A percentile compares a stretch with the other conserved stretches of the same genome.
These are phyloP conservation scores for Platysteira castanea DNA, from an alignment of 2,113 vertebrate species.

Conservation along the genomic window DNA sequence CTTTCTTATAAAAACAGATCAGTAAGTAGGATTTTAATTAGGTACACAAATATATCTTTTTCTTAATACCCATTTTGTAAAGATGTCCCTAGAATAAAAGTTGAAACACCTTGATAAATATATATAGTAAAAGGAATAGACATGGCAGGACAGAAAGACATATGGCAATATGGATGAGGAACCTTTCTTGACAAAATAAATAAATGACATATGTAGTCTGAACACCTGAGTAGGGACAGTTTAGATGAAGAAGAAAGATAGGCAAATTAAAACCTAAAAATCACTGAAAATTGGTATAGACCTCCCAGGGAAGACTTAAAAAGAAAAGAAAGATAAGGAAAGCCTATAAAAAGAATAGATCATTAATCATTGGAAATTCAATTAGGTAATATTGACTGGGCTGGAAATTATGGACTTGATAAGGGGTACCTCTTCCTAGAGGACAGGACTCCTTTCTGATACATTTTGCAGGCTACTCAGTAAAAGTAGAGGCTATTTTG, in stretches of 20 bases:
- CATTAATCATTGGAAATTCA: conserved; percentile 73
- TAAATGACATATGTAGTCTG: conserved; percentile 65
- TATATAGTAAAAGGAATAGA: conserved; percentile 37
- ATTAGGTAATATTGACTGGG: conserved; percentile 69
- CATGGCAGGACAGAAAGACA: conserved; percentile 49
- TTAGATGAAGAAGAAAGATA: conserved; percentile 72
- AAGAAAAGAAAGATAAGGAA: conserved; percentile 62
- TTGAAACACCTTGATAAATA: conserved; percentile 46
- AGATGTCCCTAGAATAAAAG: neutral
- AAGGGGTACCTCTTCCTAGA: conserved; percentile 52
- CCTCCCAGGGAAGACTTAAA: conserved; percentile 38
- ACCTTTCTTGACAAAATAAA: conserved; percentile 64
- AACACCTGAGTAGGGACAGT: conserved; percentile 34
- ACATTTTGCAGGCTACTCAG: neutral
- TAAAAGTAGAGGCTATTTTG: conserved; percentile 13
- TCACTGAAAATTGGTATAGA: conserved; percentile 53
- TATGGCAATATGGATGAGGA: conserved; percentile 26
- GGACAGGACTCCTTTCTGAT: conserved; percentile 20
- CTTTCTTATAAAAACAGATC: neutral
- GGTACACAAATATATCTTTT: neutral
- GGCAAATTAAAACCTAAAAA: conserved; percentile 66
- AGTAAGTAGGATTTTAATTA: neutral
- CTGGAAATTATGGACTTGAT: conserved; percentile 70
- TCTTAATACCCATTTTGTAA: neutral
- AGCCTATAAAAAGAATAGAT: conserved; percentile 40